Percentiles rank a stretch among this genome's conserved stretches.
Conservation (phyloP, 2,113 vertebrate species). For the Callospermophilus lateralis region DNA sequence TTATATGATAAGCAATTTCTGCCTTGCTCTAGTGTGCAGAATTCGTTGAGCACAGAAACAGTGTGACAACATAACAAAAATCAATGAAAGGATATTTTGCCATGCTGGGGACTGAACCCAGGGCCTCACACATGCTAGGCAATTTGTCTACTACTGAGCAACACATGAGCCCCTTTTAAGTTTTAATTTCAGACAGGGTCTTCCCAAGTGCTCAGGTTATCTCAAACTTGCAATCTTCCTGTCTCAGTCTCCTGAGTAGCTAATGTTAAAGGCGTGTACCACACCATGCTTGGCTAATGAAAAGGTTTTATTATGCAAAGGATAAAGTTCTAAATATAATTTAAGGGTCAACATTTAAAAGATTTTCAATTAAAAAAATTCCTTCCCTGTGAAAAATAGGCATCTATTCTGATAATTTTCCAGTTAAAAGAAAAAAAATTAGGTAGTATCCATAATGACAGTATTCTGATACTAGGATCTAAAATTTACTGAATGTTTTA, state of each 20-base stretch:
- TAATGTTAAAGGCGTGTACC: neutral
- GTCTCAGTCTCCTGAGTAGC: neutral
- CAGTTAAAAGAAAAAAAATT: neutral
- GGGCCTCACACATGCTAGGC: neutral
- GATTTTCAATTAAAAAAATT: neutral
- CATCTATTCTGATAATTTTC: neutral
- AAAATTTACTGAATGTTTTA: neutral
- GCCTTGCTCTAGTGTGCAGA: neutral
- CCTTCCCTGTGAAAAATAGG: neutral
- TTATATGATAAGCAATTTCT: neutral
- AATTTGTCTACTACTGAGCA: neutral
- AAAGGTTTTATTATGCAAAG: neutral
- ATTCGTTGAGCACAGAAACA: neutral
- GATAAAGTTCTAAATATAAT: neutral
- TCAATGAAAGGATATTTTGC: neutral
- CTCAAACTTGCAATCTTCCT: neutral
- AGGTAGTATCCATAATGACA: neutral
- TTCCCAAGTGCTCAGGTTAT: neutral
- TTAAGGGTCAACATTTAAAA: neutral
- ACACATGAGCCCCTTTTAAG: neutral
- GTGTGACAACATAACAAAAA: neutral
- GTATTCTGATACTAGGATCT: neutral
- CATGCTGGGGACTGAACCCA: neutral
- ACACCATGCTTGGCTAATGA: neutral
- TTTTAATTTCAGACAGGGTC: neutral